Evolutionary conservation across 1,140 invertebrate genomes (phyloP).

Genomic region (Hetaerina americana): DNA sequence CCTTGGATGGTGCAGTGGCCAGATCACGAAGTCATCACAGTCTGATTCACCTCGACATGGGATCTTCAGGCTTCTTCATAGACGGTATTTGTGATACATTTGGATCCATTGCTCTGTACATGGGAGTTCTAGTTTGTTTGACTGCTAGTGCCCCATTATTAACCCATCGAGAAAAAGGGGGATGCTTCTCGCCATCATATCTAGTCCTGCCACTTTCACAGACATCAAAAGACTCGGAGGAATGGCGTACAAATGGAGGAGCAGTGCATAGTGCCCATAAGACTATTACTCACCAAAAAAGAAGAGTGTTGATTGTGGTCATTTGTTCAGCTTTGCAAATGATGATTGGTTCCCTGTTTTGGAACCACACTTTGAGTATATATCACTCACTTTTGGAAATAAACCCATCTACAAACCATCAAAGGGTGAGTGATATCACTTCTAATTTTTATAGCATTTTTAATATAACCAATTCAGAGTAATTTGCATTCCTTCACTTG

Average conservation of each 20-base stretch:
- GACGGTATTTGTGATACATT: slow-evolving; percentile 60
- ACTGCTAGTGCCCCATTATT: no score
- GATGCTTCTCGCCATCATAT: no score
- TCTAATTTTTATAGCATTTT: no score
- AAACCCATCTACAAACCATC: slow-evolving; percentile 32
- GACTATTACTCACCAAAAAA: background rate
- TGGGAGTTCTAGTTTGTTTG: slow-evolving; percentile 48
- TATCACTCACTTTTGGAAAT: slow-evolving; percentile 61
- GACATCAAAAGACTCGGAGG: background rate
- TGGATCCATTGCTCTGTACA: slow-evolving; percentile 49
- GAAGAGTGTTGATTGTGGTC: background rate
- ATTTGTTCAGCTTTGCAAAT: slow-evolving; percentile 35
- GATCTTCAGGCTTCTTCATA: slow-evolving; percentile 53
- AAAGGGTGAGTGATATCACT: slow-evolving; percentile 21
- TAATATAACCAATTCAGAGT: no score
- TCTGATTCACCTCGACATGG: slow-evolving; percentile 50
- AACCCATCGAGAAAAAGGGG: no score
- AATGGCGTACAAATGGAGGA: background rate
- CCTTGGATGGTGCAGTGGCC: slow-evolving; percentile 65
- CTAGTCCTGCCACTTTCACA: no score
- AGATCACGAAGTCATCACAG: slow-evolving; percentile 49
- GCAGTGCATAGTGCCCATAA: background rate
- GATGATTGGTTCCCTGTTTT: slow-evolving; percentile 52
- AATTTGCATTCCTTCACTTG: no score
- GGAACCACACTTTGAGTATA: slow-evolving; percentile 66